Conservation (phyloP, 2,888 invertebrate genomes). For the Bombylius discolor region DNA sequence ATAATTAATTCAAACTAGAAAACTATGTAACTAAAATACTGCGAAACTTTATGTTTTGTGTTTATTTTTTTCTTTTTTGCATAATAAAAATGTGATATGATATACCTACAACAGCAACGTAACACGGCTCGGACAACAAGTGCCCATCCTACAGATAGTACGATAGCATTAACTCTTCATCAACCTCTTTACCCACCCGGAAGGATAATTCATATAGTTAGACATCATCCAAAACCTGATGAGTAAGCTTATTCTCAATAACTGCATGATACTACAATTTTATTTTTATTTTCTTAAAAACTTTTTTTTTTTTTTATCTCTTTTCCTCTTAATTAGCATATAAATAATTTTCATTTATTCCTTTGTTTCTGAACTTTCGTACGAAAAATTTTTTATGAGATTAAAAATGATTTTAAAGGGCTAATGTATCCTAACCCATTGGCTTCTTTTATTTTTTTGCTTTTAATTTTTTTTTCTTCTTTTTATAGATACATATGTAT, state of each 20-base stretch:
- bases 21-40: too few species aligned
- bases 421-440: too few species aligned
- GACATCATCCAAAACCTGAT: slow-evolving; percentile 66
- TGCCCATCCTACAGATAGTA: slow-evolving; percentile 53
- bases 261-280: not conserved
- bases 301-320: not conserved
- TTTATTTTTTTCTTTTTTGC: slow-evolving; percentile 1
- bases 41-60: not conserved
- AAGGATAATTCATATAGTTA: slow-evolving; percentile 70
- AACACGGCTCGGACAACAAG: slow-evolving; percentile 48
- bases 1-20: too few species aligned
- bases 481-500: too few species aligned
- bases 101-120: slow-evolving; percentile 42
- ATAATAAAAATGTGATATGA: not conserved
- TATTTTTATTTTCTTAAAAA: not conserved
- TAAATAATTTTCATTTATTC: too few species aligned
- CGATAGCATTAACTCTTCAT: slow-evolving; percentile 67
- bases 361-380: too few species aligned
- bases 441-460: too few species aligned
- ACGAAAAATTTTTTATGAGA: too few species aligned
- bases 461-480: too few species aligned
- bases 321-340: too few species aligned
- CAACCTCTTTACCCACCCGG: slow-evolving; percentile 76
- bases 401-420: too few species aligned
- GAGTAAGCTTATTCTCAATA: slow-evolving; percentile 45